A percentile compares a stretch with the other conserved stretches of the same genome.
These are phyloP conservation scores for Fabriciana adippe DNA, from an alignment of 2,888 invertebrate species.

Conservation along the genomic window DNA sequence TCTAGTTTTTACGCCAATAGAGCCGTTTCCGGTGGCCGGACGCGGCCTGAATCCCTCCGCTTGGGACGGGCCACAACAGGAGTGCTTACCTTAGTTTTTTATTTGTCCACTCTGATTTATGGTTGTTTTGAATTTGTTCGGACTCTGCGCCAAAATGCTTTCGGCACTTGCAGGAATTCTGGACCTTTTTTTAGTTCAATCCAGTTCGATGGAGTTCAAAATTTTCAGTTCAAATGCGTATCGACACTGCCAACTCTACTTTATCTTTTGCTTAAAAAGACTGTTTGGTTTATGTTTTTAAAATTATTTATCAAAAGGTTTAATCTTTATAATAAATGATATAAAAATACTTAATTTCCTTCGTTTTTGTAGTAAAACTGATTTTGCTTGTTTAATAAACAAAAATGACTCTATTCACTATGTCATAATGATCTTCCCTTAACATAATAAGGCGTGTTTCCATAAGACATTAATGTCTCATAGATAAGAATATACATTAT, in stretches of 20 bases:
- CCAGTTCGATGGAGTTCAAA: conserved; percentile 46
- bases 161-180: conserved; percentile 66
- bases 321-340: no score
- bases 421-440: no score
- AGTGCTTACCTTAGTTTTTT: conserved; percentile 82
- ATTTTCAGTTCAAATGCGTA: conserved; percentile 39
- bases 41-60: conserved; percentile 60
- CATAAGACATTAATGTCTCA: no score
- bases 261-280: conserved; percentile 27
- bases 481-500: no score
- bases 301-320: neutral
- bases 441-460: no score
- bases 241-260: conserved; percentile 38
- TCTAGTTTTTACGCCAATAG: conserved; percentile 76
- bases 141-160: conserved; percentile 68
- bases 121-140: conserved; percentile 77
- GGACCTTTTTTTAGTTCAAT: conserved; percentile 50
- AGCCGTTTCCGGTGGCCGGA: conserved; percentile 71
- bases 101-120: conserved; percentile 79
- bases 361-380: no score
- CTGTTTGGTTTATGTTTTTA: neutral
- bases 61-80: conserved; percentile 72
- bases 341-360: no score
- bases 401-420: no score
- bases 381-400: no score